A percentile compares a stretch with the other conserved stretches of the same genome.
Conservation (phyloP, 2,797 vertebrate species). For the Babyrousa celebensis region DNA sequence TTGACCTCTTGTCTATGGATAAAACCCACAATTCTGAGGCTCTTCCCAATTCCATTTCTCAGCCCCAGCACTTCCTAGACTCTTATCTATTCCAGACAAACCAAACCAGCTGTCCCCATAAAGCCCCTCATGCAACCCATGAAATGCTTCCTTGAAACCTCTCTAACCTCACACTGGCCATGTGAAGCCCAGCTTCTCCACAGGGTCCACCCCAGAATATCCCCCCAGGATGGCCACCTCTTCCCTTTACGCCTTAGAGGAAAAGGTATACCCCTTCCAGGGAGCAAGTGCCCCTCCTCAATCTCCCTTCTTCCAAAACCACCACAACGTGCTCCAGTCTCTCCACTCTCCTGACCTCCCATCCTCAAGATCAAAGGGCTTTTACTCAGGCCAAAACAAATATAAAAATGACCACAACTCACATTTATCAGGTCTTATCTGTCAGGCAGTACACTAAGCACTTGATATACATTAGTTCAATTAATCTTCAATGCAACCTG, state of each 20-base stretch:
- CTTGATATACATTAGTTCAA: background rate
- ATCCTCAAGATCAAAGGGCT: background rate
- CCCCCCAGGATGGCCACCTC: background rate
- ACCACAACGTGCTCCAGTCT: background rate
- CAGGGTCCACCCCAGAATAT: background rate
- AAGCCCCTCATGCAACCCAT: background rate
- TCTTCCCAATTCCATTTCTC: background rate
- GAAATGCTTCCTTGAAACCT: background rate
- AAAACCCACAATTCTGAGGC: background rate
- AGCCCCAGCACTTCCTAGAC: background rate
- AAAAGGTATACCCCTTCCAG: background rate
- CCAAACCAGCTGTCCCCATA: background rate
- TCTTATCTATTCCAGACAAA: background rate
- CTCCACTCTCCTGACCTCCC: background rate
- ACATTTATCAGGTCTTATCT: background rate
- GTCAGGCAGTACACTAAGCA: background rate
- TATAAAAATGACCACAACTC: background rate
- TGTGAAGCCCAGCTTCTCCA: background rate
- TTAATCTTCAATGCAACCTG: background rate
- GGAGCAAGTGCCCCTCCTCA: background rate
- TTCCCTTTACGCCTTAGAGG: too few relatives aligned
- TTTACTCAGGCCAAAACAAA: background rate
- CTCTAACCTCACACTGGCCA: background rate
- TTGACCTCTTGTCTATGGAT: background rate
- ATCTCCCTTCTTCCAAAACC: accelerated